phyloP scores from a whole-genome alignment of 2,797 vertebrate species.

The Menidia menidia region DNA sequence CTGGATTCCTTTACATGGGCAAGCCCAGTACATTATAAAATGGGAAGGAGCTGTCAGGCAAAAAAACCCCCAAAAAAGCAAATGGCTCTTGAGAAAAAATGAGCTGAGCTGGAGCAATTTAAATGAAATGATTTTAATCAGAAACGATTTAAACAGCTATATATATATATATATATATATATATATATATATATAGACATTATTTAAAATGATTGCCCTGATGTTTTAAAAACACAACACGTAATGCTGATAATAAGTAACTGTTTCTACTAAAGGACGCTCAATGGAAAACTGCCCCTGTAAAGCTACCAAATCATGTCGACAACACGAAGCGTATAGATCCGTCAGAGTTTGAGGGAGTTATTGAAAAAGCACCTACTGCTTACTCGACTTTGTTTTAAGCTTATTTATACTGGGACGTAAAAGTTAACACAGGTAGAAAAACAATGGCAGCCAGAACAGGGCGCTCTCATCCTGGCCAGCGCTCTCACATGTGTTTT shows the following conservation, averaged over 20 bases:
- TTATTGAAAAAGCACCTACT: constrained; percentile 47
- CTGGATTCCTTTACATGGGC: too few relatives aligned
- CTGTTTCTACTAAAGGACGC: neutral
- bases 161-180: too few relatives aligned
- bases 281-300: neutral
- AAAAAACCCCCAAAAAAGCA: too few relatives aligned
- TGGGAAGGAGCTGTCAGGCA: too few relatives aligned
- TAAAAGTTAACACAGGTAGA: constrained; percentile 55
- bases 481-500: constrained; percentile 79
- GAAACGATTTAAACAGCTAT: too few relatives aligned
- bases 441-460: constrained; percentile 72
- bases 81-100: too few relatives aligned
- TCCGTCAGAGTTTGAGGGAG: constrained; percentile 7
- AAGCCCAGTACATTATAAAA: too few relatives aligned
- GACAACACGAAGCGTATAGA: constrained; percentile 3
- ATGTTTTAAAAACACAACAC: neutral
- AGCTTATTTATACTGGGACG: constrained; percentile 25
- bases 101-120: too few relatives aligned
- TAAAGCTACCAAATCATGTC: neutral
- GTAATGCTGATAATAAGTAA: neutral
- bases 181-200: neutral
- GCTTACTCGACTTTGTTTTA: constrained; percentile 42
- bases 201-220: neutral
- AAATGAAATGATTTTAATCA: too few relatives aligned
- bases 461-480: constrained; percentile 67